These are phyloP conservation scores for Perognathus longimembris DNA, from an alignment of 2,113 vertebrate genomes.

Conservation along the genomic window DNA sequence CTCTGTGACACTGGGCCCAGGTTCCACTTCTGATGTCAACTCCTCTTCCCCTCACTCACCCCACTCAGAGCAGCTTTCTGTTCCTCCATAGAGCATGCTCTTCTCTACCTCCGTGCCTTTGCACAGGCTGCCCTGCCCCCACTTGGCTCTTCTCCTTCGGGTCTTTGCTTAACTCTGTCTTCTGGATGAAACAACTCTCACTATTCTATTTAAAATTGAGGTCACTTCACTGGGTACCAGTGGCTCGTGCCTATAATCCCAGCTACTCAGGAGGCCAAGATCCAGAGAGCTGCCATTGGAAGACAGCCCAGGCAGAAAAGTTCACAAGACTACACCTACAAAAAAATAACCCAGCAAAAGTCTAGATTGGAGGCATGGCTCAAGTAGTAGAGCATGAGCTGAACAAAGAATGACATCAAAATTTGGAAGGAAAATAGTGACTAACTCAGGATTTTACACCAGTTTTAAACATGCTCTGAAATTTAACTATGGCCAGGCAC, in stretches of 20 bases:
- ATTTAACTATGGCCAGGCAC: too few relatives aligned
- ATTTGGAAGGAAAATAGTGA: slow-evolving; percentile 23
- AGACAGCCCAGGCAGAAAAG: neutral
- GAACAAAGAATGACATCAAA: neutral
- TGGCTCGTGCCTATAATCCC: neutral
- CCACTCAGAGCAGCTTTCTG: neutral
- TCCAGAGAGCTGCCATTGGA: neutral
- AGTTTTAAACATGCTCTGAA: neutral
- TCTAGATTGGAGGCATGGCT: too few relatives aligned
- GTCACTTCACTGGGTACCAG: too few relatives aligned
- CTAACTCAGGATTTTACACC: neutral
- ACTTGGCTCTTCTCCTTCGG: neutral
- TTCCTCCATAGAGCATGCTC: neutral
- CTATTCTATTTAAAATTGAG: neutral
- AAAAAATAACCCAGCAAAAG: too few relatives aligned
- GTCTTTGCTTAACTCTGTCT: neutral
- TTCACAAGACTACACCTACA: neutral
- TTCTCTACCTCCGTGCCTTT: neutral
- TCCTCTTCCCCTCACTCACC: neutral
- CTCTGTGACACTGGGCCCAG: neutral
- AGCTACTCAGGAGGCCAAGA: neutral
- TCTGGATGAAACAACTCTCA: neutral
- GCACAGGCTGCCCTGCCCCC: too few relatives aligned
- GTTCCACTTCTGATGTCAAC: neutral
- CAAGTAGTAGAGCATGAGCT: too few relatives aligned